Evolutionary conservation across 1,140 invertebrate species (phyloP), one percentile per base, ranked within the genome.

Genomic region (Drosophila orosa): DNA sequence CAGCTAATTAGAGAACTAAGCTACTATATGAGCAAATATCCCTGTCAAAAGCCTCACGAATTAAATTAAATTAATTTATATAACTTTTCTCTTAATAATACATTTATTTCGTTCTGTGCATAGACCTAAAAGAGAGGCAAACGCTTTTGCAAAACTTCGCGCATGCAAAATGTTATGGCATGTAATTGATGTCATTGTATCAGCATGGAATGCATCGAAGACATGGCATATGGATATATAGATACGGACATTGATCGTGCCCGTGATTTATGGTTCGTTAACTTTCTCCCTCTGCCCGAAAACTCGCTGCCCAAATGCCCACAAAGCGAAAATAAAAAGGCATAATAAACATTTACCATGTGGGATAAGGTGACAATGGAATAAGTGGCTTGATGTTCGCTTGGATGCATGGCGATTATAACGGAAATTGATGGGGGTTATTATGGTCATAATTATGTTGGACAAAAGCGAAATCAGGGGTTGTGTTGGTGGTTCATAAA

Each of bases 181-280:
- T 66, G 76, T 78, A 78, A 78, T 81, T 81, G 79, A 81, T 81
- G 79, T 81, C 79, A 80, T 76, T 80, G 62, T 73, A 69, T 68
- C 65, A 42, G 55, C 55, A 52, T 69, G 67, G 67, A 71, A 71
- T 71, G 67, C 61, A 66, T 67, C 47, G 40, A 71, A 71, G 67
- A 71, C 67, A 80, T 52, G 78, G 65, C 71, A 75, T 74, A 80
- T 67, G 42, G 55, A 62, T 52, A 77, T 69, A 67, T 69, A 69
- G 66, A 69, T 67, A 69, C 39, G 66, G 66, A 69, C 77, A 80
- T 80, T 80, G 77, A 80, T 80, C 71, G 76, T 72, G 69, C 71
- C 56, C 62, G 65, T 67, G 78, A 81, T 81, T 81, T 81, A 80
- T 81, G 78, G 73, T 77, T 81, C 65, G 72, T 68, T 72, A 71